Conservation (phyloP, 2,888 invertebrate genomes). For the Drosophila setosimentum region DNA sequence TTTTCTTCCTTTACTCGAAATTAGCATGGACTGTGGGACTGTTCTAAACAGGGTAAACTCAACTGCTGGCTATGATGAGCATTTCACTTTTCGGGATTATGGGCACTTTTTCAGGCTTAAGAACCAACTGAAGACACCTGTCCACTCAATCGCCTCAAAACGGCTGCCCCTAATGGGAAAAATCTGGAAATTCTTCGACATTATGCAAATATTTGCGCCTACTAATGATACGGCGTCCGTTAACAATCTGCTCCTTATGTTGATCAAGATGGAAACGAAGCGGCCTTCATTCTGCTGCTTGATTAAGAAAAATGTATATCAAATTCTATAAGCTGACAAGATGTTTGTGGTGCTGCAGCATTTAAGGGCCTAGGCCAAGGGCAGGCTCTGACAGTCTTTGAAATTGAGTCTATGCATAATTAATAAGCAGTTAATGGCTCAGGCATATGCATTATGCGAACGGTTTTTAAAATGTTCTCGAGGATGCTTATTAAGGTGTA, state of each 20-base stretch:
- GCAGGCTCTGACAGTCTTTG: slow-evolving; percentile 19
- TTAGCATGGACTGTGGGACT: slow-evolving; percentile 60
- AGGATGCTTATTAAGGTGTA: background rate
- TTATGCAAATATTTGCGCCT: slow-evolving; percentile 76
- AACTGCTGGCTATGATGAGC: slow-evolving; percentile 24
- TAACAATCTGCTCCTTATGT: slow-evolving; percentile 61
- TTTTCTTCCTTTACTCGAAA: slow-evolving; percentile 62
- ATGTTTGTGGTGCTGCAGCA: slow-evolving; percentile 35
- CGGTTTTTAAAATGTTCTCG: slow-evolving; percentile 9
- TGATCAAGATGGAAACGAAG: slow-evolving; percentile 65
- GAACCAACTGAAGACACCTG: slow-evolving; percentile 46
- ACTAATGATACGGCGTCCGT: slow-evolving; percentile 63
- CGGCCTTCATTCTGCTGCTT: slow-evolving; percentile 42
- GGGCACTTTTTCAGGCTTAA: slow-evolving; percentile 58
- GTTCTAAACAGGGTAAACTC: slow-evolving; percentile 5
- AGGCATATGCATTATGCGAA: slow-evolving; percentile 17
- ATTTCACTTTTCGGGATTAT: slow-evolving; percentile 48
- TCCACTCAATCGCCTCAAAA: slow-evolving; percentile 16
- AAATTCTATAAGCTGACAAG: slow-evolving; percentile 22
- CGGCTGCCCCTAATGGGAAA: slow-evolving; percentile 53
- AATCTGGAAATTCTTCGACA: slow-evolving; percentile 37
- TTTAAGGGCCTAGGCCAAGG: slow-evolving; percentile 56
- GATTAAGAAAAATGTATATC: slow-evolving; percentile 47
- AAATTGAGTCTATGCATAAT: slow-evolving; percentile 50
- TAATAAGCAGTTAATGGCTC: slow-evolving; percentile 26